Conservation (phyloP, 2,113 vertebrate genomes). For the Chloropsis hardwickii region DNA sequence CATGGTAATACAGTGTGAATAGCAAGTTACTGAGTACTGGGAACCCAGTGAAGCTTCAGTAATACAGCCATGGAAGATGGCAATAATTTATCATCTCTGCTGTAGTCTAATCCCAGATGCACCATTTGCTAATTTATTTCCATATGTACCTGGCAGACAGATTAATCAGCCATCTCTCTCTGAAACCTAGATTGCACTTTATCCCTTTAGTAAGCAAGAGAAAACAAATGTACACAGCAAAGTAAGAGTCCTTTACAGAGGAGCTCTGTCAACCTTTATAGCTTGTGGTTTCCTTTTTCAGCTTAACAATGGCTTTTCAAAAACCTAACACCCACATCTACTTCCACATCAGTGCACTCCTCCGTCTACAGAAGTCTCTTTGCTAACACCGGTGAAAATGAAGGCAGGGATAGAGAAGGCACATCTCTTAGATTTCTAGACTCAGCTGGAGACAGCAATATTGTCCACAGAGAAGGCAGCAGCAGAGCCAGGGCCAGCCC, state of each 20-base stretch:
- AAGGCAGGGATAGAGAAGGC: not conserved
- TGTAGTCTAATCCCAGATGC: slow-evolving; percentile 74
- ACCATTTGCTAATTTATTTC: slow-evolving; percentile 81
- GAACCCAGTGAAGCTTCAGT: slow-evolving; percentile 59
- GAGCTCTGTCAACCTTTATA: not conserved
- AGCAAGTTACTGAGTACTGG: slow-evolving; percentile 36
- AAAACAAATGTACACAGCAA: slow-evolving; percentile 51
- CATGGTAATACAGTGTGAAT: not conserved
- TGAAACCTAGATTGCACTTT: slow-evolving; percentile 68
- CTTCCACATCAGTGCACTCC: not conserved
- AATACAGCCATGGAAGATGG: slow-evolving; percentile 56
- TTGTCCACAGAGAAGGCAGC: not conserved
- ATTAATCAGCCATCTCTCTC: slow-evolving; percentile 77
- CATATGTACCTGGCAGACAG: slow-evolving; percentile 80
- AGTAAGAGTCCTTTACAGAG: slow-evolving; percentile 54
- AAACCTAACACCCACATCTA: slow-evolving; percentile 3
- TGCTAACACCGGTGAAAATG: not conserved
- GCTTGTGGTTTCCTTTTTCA: not conserved
- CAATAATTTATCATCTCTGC: slow-evolving; percentile 78
- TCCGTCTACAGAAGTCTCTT: not conserved
- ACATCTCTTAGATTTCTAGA: not conserved
- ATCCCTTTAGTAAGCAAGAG: slow-evolving; percentile 65
- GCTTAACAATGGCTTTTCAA: slow-evolving; percentile 26
- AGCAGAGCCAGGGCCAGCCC: not conserved
- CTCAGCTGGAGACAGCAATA: not conserved